A percentile compares a stretch with the other conserved stretches of the same genome.
phyloP scores from a whole-genome alignment of 1,140 invertebrate genomes.

The Chlorops oryzae region DNA sequence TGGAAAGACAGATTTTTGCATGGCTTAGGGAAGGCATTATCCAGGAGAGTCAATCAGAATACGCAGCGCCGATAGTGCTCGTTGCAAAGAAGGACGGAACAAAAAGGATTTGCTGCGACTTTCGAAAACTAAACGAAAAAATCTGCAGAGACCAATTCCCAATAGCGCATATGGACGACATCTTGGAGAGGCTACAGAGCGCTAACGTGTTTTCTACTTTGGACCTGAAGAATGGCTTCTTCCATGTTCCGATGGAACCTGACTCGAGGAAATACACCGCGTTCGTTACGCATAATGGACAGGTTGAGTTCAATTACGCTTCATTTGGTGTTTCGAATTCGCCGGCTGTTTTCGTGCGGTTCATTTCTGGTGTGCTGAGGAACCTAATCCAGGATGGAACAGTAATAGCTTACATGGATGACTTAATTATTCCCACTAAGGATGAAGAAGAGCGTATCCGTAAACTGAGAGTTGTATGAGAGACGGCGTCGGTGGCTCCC shows the following conservation, averaged over 20 bases:
- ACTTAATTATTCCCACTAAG: constrained; percentile 11
- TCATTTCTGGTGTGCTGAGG: constrained; percentile 1
- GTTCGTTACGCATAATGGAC: constrained; percentile 43
- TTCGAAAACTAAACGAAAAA: constrained; percentile 18
- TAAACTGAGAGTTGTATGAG: constrained; percentile 3
- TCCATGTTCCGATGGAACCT: constrained; percentile 38
- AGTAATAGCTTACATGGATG: constrained; percentile 12
- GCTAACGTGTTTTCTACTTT: constrained; percentile 45
- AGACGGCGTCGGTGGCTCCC: too few species aligned
- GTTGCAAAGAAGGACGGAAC: constrained; percentile 24
- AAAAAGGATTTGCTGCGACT: constrained; percentile 21
- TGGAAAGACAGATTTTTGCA: too few species aligned
- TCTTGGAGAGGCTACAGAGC: constrained; percentile 19
- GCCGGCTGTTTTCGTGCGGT: constrained; percentile 35
- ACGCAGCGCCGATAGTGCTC: constrained; percentile 25
- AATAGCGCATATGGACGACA: constrained; percentile 30
- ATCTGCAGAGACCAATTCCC: constrained; percentile 24
- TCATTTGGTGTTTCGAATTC: constrained; percentile 49
- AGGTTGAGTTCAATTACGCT: constrained; percentile 48
- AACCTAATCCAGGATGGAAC: not conserved
- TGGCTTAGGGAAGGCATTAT: too few species aligned
- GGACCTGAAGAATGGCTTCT: constrained; percentile 48
- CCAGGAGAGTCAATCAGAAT: not conserved
- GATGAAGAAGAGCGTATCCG: constrained; percentile 3
- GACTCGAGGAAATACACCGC: constrained; percentile 37